Conservation (phyloP, 2,113 vertebrate genomes). For the Australoheros scitulus region DNA sequence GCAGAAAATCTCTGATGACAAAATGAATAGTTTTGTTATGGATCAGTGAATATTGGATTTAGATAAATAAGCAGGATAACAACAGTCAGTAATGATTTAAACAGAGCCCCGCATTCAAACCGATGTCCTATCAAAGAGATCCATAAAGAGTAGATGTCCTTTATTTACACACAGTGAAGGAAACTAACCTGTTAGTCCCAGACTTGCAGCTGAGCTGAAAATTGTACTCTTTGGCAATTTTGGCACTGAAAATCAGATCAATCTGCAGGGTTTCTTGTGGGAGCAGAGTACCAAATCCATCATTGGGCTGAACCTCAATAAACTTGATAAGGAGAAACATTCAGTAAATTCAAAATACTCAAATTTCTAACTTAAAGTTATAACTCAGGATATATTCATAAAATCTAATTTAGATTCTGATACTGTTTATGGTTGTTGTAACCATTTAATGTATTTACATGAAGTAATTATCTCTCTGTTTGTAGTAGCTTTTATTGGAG, state of each 20-base stretch:
- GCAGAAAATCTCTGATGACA: slow-evolving; percentile 84
- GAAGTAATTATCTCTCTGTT: neutral
- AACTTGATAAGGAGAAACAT: slow-evolving; percentile 76
- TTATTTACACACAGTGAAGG: neutral
- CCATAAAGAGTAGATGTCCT: neutral
- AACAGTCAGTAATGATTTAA: neutral
- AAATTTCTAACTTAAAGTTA: neutral
- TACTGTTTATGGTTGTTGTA: neutral
- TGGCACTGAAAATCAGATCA: slow-evolving; percentile 88
- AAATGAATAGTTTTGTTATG: neutral
- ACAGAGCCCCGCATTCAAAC: neutral
- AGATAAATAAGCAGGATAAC: neutral
- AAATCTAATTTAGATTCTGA: neutral
- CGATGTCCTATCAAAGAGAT: neutral
- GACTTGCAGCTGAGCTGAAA: slow-evolving; percentile 89
- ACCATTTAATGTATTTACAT: neutral
- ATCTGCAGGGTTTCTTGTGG: slow-evolving; percentile 86
- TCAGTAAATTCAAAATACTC: too few species aligned
- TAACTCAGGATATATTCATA: neutral
- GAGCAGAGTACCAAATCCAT: slow-evolving; percentile 89
- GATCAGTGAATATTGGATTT: neutral
- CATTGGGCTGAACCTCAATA: slow-evolving; percentile 88
- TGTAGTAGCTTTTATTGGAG: neutral
- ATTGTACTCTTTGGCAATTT: slow-evolving; percentile 82
- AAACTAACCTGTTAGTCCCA: slow-evolving; percentile 84